Percentiles rank a stretch among this genome's conserved stretches.
Conservation (phyloP, 2,888 invertebrate genomes). For the Mesochorus sp. region DNA sequence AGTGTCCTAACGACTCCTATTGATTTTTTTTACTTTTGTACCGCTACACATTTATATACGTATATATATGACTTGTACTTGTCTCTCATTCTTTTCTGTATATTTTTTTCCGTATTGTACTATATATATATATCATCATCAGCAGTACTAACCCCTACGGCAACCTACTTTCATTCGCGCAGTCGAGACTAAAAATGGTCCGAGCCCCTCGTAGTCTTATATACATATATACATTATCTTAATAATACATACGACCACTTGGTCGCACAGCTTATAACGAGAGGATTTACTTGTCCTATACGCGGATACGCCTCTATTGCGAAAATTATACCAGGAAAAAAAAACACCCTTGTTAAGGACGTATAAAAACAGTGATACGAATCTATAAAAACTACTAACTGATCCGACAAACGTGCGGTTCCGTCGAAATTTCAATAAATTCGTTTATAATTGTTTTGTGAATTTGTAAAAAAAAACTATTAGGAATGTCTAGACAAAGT, state of each 20-base stretch:
- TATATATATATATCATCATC: background rate
- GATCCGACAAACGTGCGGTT: too few species aligned
- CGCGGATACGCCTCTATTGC: constrained; percentile 5
- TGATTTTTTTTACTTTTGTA: constrained; percentile 72
- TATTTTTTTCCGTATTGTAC: constrained; percentile 39
- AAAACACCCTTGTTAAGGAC: constrained; percentile 13
- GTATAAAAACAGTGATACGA: background rate
- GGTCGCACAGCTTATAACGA: background rate
- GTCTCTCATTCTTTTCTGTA: constrained; percentile 59
- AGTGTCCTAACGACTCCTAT: constrained; percentile 68
- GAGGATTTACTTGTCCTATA: background rate
- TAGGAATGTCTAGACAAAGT: too few species aligned
- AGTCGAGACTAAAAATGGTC: constrained; percentile 54
- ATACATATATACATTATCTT: background rate
- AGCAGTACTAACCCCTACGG: constrained; percentile 36
- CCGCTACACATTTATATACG: constrained; percentile 65
- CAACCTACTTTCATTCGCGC: constrained; percentile 69
- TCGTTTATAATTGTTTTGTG: too few species aligned
- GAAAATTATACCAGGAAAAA: background rate
- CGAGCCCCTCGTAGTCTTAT: background rate
- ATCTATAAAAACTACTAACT: constrained; percentile 5
- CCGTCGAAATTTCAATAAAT: too few species aligned
- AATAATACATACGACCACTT: constrained; percentile 4
- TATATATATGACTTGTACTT: constrained; percentile 62
- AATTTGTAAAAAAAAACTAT: too few species aligned